Percentiles rank a stretch among this genome's conserved stretches.
phyloP scores from a whole-genome alignment of 2,888 invertebrate genomes.

The Philereme vetulata region DNA sequence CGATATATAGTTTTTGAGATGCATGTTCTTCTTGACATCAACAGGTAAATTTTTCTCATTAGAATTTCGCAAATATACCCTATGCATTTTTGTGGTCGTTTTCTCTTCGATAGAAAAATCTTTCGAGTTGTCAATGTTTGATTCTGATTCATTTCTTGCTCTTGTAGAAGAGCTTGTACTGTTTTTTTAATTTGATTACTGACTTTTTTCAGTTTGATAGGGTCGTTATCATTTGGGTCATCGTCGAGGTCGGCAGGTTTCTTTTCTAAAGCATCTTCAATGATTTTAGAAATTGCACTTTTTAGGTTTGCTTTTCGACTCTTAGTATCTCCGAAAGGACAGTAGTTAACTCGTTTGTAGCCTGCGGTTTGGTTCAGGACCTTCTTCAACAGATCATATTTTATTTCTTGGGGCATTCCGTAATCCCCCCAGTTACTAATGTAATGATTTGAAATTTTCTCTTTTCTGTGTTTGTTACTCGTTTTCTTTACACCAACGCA shows the following conservation, averaged over 20 bases:
- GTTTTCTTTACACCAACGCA: constrained; percentile 6
- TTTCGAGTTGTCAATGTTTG: not conserved
- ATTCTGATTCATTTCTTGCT: not conserved
- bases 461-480: constrained; percentile 6
- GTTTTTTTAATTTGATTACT: not conserved
- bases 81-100: not conserved
- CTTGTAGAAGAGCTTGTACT: no score
- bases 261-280: constrained; percentile 3
- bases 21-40: not conserved
- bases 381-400: constrained; percentile 27
- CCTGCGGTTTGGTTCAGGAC: constrained; percentile 37
- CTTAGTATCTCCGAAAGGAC: constrained; percentile 39
- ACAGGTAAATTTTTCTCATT: not conserved
- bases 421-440: constrained; percentile 46
- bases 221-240: not conserved
- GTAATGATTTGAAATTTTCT: constrained; percentile 15
- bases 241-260: not conserved
- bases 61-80: no score
- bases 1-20: not conserved
- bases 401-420: constrained; percentile 37
- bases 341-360: constrained; percentile 39
- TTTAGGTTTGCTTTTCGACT: constrained; percentile 4
- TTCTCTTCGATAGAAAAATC: not conserved
- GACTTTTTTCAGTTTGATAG: no score
- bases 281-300: constrained; percentile 5